phyloP scores from a whole-genome alignment of 2,888 invertebrate genomes.

The Sminthurinus aureus region DNA sequence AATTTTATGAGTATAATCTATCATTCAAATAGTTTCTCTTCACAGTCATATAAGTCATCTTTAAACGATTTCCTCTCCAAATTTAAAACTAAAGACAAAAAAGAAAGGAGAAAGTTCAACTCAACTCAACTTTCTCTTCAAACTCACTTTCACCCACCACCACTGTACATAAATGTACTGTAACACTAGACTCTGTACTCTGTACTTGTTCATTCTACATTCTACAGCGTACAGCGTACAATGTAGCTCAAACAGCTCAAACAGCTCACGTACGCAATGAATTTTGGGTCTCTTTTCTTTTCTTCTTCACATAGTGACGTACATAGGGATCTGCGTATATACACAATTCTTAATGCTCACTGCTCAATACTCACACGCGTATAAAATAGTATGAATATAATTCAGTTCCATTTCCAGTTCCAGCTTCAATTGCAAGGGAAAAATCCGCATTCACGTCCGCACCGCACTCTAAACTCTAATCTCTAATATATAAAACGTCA shows the following conservation, averaged over 20 bases:
- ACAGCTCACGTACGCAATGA: not conserved
- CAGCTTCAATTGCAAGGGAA: too few species aligned
- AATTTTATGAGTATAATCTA: constrained; percentile 14
- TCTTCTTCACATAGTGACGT: not conserved
- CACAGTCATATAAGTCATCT: constrained; percentile 16
- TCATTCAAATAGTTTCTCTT: constrained; percentile 14
- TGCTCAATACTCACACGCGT: too few species aligned
- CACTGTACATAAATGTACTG: not conserved
- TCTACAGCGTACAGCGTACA: too few species aligned
- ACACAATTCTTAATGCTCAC: too few species aligned
- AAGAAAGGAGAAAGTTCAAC: not conserved
- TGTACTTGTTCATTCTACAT: too few species aligned
- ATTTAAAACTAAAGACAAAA: constrained; percentile 2
- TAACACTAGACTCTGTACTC: too few species aligned
- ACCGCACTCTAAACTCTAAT: not conserved
- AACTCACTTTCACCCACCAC: not conserved
- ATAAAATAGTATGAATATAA: too few species aligned
- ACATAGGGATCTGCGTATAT: too few species aligned
- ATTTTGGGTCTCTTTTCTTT: not conserved
- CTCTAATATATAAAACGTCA: not conserved
- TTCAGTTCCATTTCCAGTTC: not conserved
- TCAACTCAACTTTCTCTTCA: not conserved
- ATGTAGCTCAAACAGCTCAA: too few species aligned
- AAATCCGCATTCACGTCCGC: not conserved
- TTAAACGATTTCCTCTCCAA: constrained; percentile 13